Percentiles rank a stretch among this genome's conserved stretches.
phyloP scores from a whole-genome alignment of 2,797 vertebrate species.

The Alfaro cultratus region DNA sequence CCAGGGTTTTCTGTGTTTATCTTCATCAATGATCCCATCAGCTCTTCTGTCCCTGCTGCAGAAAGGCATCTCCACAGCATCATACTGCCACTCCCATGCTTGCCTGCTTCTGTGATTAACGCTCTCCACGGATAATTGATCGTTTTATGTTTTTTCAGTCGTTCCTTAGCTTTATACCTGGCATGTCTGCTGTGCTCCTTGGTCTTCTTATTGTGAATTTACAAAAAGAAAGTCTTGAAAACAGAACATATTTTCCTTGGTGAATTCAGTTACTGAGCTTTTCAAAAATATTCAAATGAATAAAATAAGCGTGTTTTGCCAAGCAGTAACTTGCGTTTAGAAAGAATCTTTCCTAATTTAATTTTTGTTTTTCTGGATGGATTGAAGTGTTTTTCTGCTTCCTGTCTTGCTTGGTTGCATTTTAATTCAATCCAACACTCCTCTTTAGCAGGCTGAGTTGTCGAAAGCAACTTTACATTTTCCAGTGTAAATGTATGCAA shows the following conservation, averaged over 20 bases:
- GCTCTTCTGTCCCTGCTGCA: not conserved
- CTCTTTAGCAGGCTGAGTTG: not conserved
- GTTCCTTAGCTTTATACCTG: not conserved
- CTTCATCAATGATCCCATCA: not conserved
- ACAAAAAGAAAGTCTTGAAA: not conserved
- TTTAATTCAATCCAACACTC: not conserved
- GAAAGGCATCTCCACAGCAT: not conserved
- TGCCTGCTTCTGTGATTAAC: not conserved
- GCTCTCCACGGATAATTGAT: not conserved
- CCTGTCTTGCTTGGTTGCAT: not conserved
- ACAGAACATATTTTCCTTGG: not conserved
- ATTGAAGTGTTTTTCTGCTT: not conserved
- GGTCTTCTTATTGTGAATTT: not conserved
- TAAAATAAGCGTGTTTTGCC: not conserved
- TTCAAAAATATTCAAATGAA: not conserved
- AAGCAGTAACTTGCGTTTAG: not conserved
- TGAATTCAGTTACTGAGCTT: not conserved
- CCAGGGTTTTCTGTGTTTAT: not conserved
- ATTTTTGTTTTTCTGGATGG: not conserved
- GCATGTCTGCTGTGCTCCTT: not conserved
- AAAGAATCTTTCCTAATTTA: not conserved
- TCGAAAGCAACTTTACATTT: not conserved
- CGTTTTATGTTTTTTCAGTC: not conserved
- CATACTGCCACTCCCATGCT: not conserved
- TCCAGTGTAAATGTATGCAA: not conserved